Percentiles rank a stretch among this genome's conserved stretches.
Evolutionary conservation across 2,888 invertebrate species (phyloP).

Genomic region (Volucella zonaria): DNA sequence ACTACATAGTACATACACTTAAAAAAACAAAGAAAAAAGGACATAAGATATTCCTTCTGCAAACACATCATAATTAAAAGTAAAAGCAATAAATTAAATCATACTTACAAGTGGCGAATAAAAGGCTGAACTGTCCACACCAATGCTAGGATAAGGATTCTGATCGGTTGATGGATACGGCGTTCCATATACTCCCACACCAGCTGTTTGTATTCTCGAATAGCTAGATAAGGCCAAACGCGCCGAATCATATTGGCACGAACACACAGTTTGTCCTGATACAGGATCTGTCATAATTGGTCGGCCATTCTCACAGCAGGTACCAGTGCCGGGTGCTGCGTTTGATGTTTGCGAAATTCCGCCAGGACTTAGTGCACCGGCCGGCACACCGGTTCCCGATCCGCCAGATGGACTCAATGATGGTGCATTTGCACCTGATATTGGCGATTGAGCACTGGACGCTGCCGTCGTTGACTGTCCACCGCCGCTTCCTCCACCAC

Average conservation of each 20-base stretch:
- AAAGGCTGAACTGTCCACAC: constrained; percentile 96
- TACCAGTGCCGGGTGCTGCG: constrained; percentile 80
- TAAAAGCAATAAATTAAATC: constrained; percentile 2
- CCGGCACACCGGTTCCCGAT: constrained; percentile 81
- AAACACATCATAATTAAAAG: neutral
- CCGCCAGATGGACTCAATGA: constrained; percentile 88
- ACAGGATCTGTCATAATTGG: constrained; percentile 96
- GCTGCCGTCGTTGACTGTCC: constrained; percentile 88
- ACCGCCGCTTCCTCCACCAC: constrained; percentile 78
- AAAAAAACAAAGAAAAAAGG: too few relatives aligned
- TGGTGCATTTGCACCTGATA: constrained; percentile 88
- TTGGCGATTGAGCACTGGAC: constrained; percentile 90
- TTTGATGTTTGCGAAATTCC: constrained; percentile 82
- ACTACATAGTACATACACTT: too few relatives aligned
- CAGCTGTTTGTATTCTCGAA: constrained; percentile 90
- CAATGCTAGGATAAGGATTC: constrained; percentile 95
- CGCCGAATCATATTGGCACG: constrained; percentile 96
- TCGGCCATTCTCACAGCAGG: constrained; percentile 95
- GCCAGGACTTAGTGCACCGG: constrained; percentile 81
- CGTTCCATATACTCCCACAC: constrained; percentile 91
- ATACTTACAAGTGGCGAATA: constrained; percentile 96
- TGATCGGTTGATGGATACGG: constrained; percentile 96
- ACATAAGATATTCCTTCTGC: neutral
- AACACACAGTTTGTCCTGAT: constrained; percentile 95
- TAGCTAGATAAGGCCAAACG: constrained; percentile 92